phyloP scores from a whole-genome alignment of 92 coral and sea anemone genomes.

The Nematostella vectensis region DNA sequence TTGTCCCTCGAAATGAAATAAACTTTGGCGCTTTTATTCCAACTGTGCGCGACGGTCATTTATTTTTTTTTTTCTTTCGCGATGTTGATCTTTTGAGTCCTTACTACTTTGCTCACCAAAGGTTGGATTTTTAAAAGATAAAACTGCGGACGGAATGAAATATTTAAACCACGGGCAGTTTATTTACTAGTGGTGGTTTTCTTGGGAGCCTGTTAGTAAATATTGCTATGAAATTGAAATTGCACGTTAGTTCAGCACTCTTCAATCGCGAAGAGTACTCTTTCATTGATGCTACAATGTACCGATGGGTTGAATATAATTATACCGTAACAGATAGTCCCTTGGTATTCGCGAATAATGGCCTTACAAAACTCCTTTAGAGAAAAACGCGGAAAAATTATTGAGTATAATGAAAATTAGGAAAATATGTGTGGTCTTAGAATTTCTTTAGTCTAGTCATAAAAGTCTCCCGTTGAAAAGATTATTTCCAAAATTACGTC shows the following conservation, averaged over 20 bases:
- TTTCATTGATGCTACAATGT: too few species aligned
- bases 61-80: too few species aligned
- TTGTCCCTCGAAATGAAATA: too few species aligned
- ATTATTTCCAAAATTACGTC: conserved; percentile 44
- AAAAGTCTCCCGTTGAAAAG: conserved; percentile 36
- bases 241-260: background rate
- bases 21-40: too few species aligned
- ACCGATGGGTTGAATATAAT: too few species aligned
- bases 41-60: too few species aligned
- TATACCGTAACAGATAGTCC: too few species aligned
- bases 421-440: background rate
- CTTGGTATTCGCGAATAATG: too few species aligned
- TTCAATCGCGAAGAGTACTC: too few species aligned
- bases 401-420: too few species aligned
- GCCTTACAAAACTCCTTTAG: too few species aligned
- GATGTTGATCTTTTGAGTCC: conserved; percentile 32
- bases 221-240: conserved; percentile 12
- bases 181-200: conserved; percentile 25
- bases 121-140: background rate
- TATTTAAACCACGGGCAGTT: conserved; percentile 36
- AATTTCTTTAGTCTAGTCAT: background rate
- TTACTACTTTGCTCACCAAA: background rate
- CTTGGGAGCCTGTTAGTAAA: conserved; percentile 25
- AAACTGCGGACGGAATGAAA: conserved; percentile 29
- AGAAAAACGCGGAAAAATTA: too few species aligned